Conservation (phyloP, 1,140 invertebrate genomes). For the Copidosoma floridanum region DNA sequence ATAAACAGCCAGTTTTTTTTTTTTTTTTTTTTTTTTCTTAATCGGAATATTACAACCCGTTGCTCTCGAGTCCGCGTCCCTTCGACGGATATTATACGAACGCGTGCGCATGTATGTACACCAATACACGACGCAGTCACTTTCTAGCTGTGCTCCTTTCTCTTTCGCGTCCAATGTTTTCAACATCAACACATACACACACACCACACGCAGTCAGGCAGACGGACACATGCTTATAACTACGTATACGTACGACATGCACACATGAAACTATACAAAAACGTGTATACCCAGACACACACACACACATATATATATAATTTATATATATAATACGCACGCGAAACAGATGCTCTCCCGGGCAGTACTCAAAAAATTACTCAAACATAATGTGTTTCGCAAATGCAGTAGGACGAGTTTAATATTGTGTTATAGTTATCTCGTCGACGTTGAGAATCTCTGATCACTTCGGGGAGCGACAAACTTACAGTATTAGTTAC, state of each 20-base stretch:
- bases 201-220: slow-evolving; percentile 1
- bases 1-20: background rate
- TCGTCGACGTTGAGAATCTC: too few species aligned
- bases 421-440: too few species aligned
- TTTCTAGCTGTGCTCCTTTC: slow-evolving; percentile 25
- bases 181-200: slow-evolving; percentile 7
- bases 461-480: too few species aligned
- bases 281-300: background rate
- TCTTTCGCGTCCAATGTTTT: slow-evolving; percentile 10
- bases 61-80: background rate
- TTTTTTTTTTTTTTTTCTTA: too few species aligned
- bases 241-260: background rate
- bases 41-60: too few species aligned
- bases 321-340: slow-evolving; percentile 12
- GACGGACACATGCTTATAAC: background rate
- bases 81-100: slow-evolving; percentile 15
- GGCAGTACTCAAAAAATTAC: too few species aligned
- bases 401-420: too few species aligned
- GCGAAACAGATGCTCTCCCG: slow-evolving; percentile 20
- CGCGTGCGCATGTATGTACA: slow-evolving; percentile 34
- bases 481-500: too few species aligned
- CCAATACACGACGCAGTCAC: slow-evolving; percentile 17
- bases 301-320: slow-evolving; percentile 17
- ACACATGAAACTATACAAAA: background rate
- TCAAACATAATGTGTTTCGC: too few species aligned